Evolutionary conservation across 2,888 invertebrate genomes (phyloP).

Genomic region (Caprella mutica): DNA sequence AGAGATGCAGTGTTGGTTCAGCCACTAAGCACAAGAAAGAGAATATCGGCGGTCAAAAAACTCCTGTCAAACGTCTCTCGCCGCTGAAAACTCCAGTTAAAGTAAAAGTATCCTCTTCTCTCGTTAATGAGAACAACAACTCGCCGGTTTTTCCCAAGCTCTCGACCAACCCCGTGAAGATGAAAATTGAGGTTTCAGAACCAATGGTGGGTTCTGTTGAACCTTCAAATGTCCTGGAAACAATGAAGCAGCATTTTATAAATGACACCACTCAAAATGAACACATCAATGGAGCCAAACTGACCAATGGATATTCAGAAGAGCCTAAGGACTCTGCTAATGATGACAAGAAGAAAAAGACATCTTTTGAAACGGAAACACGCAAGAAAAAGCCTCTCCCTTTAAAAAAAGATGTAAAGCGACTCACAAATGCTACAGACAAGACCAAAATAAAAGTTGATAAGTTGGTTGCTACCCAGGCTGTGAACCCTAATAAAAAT

Average conservation of each 20-base stretch:
- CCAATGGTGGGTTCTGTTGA: conserved; percentile 23
- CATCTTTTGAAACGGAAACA: background rate
- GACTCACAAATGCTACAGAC: background rate
- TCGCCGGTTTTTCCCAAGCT: conserved; percentile 2
- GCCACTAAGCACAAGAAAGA: conserved; percentile 5
- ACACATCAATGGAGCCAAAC: background rate
- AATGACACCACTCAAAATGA: conserved; percentile 18
- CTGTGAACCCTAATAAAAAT: background rate
- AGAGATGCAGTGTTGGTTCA: background rate
- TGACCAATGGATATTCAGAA: conserved; percentile 4
- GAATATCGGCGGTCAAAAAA: conserved; percentile 2
- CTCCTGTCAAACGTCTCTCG: background rate
- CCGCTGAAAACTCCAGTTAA: background rate
- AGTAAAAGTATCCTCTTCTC: background rate
- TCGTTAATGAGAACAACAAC: conserved; percentile 17
- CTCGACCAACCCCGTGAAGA: conserved; percentile 16
- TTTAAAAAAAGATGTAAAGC: background rate
- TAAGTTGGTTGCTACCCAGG: background rate
- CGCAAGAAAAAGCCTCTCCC: background rate
- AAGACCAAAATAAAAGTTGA: conserved; percentile 2
- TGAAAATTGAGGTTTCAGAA: conserved; percentile 25
- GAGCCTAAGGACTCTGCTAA: conserved; percentile 9
- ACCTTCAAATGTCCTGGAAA: conserved; percentile 30
- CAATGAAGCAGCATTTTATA: conserved; percentile 31
- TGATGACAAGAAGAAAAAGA: conserved; percentile 14